A percentile compares a stretch with the other conserved stretches of the same genome.
Evolutionary conservation across 2,113 vertebrate genomes (phyloP).

Genomic region (Thymallus thymallus): DNA sequence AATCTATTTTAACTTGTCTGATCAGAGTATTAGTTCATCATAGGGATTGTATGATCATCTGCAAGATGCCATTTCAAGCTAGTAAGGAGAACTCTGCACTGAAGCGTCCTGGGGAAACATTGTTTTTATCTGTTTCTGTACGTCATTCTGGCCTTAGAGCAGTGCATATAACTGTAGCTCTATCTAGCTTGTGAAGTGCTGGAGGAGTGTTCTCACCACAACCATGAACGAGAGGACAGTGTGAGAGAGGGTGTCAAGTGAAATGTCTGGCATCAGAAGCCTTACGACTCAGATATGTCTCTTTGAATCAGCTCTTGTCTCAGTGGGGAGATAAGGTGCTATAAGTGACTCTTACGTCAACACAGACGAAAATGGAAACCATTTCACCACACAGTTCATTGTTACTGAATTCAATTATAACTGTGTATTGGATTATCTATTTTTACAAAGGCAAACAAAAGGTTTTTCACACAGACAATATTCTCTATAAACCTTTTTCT

Average conservation of each 20-base stretch:
- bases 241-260: not conserved
- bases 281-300: not conserved
- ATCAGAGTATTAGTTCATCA: not conserved
- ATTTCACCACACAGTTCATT: not conserved
- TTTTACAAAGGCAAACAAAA: not conserved
- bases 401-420: not conserved
- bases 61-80: no score
- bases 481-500: not conserved
- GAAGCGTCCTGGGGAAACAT: not conserved
- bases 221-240: not conserved
- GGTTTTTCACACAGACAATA: not conserved
- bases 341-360: not conserved
- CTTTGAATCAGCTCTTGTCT: no score
- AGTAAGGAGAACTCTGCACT: no score
- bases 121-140: not conserved
- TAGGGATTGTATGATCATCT: no score
- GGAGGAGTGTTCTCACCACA: not conserved
- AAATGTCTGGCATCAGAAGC: not conserved
- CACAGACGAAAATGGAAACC: not conserved
- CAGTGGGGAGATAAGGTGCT: not conserved
- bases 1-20: not conserved
- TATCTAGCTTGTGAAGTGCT: no score
- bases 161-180: not conserved
- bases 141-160: not conserved
- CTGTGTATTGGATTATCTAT: no score